phyloP scores from a whole-genome alignment of 2,888 invertebrate genomes.

The Chesias legatella region DNA sequence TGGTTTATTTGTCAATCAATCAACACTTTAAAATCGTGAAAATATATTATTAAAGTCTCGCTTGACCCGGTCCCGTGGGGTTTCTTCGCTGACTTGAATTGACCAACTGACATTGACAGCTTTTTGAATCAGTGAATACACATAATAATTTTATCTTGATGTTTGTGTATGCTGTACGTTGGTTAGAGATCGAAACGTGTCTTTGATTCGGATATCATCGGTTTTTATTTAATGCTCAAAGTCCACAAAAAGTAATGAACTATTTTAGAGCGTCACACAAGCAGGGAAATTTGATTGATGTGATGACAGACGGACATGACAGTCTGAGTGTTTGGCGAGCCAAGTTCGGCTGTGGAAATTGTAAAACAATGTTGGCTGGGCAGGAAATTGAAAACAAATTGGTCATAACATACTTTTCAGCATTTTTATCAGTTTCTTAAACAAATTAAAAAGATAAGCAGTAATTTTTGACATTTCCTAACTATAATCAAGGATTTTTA shows the following conservation, averaged over 20 bases:
- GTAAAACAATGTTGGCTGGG: conserved; percentile 17
- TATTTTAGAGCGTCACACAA: conserved; percentile 9
- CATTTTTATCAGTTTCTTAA: conserved; percentile 1
- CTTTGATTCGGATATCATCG: too few relatives aligned
- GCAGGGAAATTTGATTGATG: conserved; percentile 1
- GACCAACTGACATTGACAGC: too few relatives aligned
- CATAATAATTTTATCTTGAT: too few relatives aligned
- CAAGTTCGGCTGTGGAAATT: conserved; percentile 23
- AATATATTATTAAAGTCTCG: too few relatives aligned
- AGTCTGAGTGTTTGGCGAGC: conserved; percentile 24
- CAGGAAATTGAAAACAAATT: conserved; percentile 16
- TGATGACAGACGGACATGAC: conserved; percentile 11
- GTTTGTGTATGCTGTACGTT: too few relatives aligned
- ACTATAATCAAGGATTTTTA: conserved; percentile 21
- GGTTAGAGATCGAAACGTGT: too few relatives aligned
- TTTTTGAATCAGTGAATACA: too few relatives aligned
- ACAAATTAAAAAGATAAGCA: background rate
- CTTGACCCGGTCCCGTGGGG: too few relatives aligned
- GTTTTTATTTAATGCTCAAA: conserved; percentile 2
- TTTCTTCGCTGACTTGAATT: too few relatives aligned
- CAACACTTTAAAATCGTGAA: too few relatives aligned
- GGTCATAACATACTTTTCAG: conserved; percentile 12
- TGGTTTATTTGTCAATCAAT: too few relatives aligned
- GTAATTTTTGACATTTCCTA: background rate
- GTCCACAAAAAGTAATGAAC: conserved; percentile 2